Evolutionary conservation across 1,140 invertebrate species (phyloP).

Genomic region (Drosophila erecta): DNA sequence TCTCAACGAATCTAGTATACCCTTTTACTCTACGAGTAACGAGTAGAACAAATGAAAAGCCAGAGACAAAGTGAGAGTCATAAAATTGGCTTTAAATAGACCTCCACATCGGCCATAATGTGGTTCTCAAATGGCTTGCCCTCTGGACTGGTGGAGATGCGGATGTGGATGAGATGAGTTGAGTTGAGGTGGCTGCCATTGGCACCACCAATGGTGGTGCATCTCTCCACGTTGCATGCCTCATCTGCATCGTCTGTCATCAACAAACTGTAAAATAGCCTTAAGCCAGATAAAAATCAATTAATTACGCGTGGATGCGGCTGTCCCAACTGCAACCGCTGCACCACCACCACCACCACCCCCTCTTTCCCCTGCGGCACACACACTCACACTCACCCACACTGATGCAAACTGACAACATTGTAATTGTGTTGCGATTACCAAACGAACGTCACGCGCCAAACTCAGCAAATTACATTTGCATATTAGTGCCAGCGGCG

Average conservation of each 20-base stretch:
- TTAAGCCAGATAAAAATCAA: slow-evolving; percentile 84
- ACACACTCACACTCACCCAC: slow-evolving; percentile 16
- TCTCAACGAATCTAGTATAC: no score
- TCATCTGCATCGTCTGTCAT: slow-evolving; percentile 77
- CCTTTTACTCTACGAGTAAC: no score
- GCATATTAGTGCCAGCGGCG: slow-evolving; percentile 71
- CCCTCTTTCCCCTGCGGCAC: background rate
- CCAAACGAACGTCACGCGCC: slow-evolving; percentile 80
- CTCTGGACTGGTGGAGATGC: slow-evolving; percentile 6
- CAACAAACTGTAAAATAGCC: slow-evolving; percentile 84
- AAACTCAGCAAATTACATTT: slow-evolving; percentile 82
- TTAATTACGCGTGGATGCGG: slow-evolving; percentile 82
- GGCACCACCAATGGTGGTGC: slow-evolving; percentile 6
- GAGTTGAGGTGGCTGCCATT: slow-evolving; percentile 1
- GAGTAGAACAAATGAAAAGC: background rate
- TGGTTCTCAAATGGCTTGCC: slow-evolving; percentile 23
- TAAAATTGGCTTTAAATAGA: slow-evolving; percentile 76
- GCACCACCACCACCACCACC: slow-evolving; percentile 2
- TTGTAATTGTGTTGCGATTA: slow-evolving; percentile 83
- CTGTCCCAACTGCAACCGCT: slow-evolving; percentile 39
- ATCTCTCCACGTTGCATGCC: background rate
- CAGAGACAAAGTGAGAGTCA: slow-evolving; percentile 40
- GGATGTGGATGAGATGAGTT: background rate
- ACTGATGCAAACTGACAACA: slow-evolving; percentile 58
- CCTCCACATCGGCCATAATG: slow-evolving; percentile 28